phyloP scores from a whole-genome alignment of 2,113 vertebrate species.

The Oncorhynchus kisutch region DNA sequence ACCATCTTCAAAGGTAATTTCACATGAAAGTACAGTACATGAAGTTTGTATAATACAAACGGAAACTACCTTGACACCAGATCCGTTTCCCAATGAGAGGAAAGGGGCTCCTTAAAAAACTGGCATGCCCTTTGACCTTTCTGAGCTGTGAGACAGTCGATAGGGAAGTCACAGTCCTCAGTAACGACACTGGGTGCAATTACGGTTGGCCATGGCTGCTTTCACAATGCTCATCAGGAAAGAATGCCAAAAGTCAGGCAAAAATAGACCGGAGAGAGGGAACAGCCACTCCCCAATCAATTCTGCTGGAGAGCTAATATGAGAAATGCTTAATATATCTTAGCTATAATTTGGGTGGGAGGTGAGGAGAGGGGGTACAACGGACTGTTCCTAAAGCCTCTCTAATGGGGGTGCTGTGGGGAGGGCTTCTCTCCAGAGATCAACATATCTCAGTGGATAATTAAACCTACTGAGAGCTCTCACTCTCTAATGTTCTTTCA shows the following conservation, averaged over 20 bases:
- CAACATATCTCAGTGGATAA: conserved; percentile 66
- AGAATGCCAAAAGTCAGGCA: not conserved
- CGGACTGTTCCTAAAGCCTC: not conserved
- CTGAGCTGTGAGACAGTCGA: not conserved
- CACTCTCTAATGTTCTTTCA: conserved; percentile 26
- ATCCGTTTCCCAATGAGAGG: not conserved
- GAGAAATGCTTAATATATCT: not conserved
- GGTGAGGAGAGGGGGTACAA: not conserved
- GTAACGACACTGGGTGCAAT: not conserved
- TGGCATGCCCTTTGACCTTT: conserved; percentile 2
- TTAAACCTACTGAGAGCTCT: conserved; percentile 67
- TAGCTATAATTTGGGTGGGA: not conserved
- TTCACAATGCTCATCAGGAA: not conserved
- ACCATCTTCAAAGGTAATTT: too few relatives aligned
- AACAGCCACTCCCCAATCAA: not conserved
- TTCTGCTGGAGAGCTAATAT: not conserved
- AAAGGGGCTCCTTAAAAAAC: not conserved
- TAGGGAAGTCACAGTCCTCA: not conserved
- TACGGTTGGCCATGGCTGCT: not conserved
- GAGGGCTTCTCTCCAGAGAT: conserved; percentile 42
- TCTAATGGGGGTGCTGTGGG: conserved; percentile 38
- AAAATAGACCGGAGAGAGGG: not conserved
- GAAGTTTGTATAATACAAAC: too few relatives aligned
- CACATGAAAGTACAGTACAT: too few relatives aligned
- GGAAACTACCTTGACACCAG: not conserved